Conservation (phyloP, 1,140 invertebrate species). For the Yoshiicerus persimilis region DNA sequence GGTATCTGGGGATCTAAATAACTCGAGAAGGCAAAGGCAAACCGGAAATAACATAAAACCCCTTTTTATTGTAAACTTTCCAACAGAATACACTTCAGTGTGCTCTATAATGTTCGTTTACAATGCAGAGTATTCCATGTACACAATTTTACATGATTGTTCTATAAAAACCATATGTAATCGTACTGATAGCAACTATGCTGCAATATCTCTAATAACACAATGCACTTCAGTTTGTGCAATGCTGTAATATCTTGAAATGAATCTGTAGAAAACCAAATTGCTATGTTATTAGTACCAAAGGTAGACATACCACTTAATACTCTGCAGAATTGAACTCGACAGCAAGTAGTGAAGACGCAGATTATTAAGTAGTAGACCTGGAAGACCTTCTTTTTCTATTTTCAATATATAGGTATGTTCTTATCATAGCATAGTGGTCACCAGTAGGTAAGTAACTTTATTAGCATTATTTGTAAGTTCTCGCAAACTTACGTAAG, state of each 20-base stretch:
- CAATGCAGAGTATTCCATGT: not conserved
- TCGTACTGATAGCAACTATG: not conserved
- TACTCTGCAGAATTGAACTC: no score
- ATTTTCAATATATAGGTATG: not conserved
- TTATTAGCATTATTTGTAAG: not conserved
- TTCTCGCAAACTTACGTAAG: no score
- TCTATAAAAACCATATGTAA: not conserved
- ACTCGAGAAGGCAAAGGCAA: not conserved
- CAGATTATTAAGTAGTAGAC: not conserved
- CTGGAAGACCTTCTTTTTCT: not conserved
- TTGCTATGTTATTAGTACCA: no score
- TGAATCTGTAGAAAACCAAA: no score
- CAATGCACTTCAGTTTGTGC: not conserved
- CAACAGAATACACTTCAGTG: not conserved
- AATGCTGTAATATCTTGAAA: not conserved
- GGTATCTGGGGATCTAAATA: not conserved
- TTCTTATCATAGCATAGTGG: not conserved
- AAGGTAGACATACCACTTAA: no score
- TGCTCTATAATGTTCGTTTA: not conserved
- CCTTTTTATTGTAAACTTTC: not conserved
- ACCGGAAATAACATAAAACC: conserved; percentile 15
- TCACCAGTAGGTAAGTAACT: not conserved
- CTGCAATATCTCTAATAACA: not conserved
- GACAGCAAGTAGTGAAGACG: not conserved
- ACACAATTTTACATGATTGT: not conserved